Base-by-base conservation (phyloP, 2,888 invertebrate species). In the Phortica okadai region DNA sequence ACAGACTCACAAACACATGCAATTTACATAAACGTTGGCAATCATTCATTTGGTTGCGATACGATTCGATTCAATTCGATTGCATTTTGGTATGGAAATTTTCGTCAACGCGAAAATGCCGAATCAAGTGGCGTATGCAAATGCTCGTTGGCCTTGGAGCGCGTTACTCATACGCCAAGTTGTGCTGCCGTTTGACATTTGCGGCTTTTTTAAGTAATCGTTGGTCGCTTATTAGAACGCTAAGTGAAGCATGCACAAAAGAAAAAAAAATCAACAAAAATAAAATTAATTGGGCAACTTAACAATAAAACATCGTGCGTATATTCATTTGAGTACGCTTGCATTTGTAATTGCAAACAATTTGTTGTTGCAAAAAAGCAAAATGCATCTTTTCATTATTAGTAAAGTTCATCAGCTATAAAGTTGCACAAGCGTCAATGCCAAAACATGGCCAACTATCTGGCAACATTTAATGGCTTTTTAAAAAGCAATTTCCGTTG, bases 401-500 rank as follows among this genome's bases (percentile, higher is more conserved):
- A 8, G 14, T 50, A 8, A 50, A 14, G 6, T 3, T 50, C 50
- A 50, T 50, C 50, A 50, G 3, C 14, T 50, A 2, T 2, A 50
- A 11, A 8, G 50, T 50, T 50, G 50, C 50, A 6, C 2, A 3
- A 50, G 50, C 50, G 0, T 8, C 50, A 33, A 33, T 5, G 33
- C 2, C 50, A 50, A 50, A 50, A 6, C 50, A 50, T 11, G 14
- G 50, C 50, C 50, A 50, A 50, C 62, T 25, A 21, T 25, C 11
- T 66, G 8, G 66, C 42, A 66, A 42, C 10, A 42, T 21, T 66
- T 87, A 87, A 85, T 87, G 84, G 85, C 80, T 85, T 87, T 85
- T 87, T 83, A 82, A 85, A 85, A 85, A 85, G 86, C 84, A 85
- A 85, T 85, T 85, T 85, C 85, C 85, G 85, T 73, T 84, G 72